Evolutionary conservation across 2,797 vertebrate genomes (phyloP).

Genomic region (Hafferia zeledoni): DNA sequence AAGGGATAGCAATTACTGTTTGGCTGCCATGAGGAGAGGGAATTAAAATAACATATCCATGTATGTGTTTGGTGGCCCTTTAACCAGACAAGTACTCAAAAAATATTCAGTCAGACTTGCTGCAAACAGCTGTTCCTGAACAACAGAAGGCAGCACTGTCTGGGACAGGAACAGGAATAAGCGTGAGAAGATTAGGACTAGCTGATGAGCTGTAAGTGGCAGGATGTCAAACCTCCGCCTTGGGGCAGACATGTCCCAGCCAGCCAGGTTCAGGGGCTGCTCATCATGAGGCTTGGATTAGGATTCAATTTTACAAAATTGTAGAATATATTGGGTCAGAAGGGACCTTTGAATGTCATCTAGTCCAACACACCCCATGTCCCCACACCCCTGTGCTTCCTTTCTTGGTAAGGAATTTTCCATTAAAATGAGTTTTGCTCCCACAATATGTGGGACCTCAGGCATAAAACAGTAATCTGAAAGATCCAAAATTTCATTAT

Average conservation of each 20-base stretch:
- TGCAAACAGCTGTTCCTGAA: neutral
- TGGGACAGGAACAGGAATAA: neutral
- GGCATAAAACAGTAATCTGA: neutral
- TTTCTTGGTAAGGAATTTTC: neutral
- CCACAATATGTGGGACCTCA: neutral
- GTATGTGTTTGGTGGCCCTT: neutral
- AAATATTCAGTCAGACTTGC: neutral
- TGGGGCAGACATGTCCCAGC: neutral
- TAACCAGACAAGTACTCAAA: rapidly evolving
- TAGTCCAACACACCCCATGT: neutral
- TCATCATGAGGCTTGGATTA: neutral
- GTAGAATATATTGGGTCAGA: neutral
- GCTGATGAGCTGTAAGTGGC: neutral
- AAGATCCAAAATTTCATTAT: neutral
- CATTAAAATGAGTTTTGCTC: neutral
- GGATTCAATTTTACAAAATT: neutral
- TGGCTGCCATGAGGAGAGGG: neutral
- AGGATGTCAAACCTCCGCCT: neutral
- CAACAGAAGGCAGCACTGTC: neutral
- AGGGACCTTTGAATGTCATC: neutral
- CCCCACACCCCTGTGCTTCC: rapidly evolving
- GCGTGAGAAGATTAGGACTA: neutral
- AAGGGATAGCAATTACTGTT: neutral
- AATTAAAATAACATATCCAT: neutral
- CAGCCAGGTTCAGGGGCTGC: neutral